Evolutionary conservation across 2,797 vertebrate genomes (phyloP).

Genomic region (Malacoctenus gilli): DNA sequence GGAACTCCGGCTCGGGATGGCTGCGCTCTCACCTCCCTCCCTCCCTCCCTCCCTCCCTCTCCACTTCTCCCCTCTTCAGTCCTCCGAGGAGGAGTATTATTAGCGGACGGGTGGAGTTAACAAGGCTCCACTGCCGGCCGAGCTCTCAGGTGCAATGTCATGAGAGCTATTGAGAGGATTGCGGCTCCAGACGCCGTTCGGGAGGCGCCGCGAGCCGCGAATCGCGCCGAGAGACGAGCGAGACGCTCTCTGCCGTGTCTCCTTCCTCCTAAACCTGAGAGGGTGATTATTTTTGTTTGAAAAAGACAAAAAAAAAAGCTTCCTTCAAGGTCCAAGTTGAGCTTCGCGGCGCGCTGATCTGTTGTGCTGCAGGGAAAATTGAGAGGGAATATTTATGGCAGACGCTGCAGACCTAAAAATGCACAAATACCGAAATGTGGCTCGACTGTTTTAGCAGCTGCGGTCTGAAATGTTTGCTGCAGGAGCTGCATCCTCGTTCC

Average conservation of each 20-base stretch:
- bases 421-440: constrained; percentile 4
- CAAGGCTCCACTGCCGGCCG: constrained; percentile 27
- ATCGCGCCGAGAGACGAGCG: constrained; percentile 22
- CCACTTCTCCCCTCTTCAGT: constrained; percentile 35
- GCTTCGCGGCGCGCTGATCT: constrained; percentile 8
- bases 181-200: constrained; percentile 38
- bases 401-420: constrained; percentile 5
- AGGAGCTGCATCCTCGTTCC: constrained; percentile 6
- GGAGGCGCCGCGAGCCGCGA: constrained; percentile 35
- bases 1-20: constrained; percentile 38
- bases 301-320: not conserved
- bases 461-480: constrained; percentile 16
- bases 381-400: not conserved
- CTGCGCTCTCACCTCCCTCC: constrained; percentile 31
- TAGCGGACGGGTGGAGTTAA: constrained; percentile 53
- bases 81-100: constrained; percentile 66
- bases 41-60: constrained; percentile 50
- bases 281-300: not conserved
- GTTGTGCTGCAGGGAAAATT: constrained; percentile 5
- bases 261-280: not conserved
- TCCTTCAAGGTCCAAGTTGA: constrained; percentile 4
- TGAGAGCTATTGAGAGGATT: constrained; percentile 36
- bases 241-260: not conserved
- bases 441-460: constrained; percentile 9
- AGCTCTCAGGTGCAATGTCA: constrained; percentile 48